These are phyloP conservation scores for Apotomis betuletana DNA, from an alignment of 2,888 invertebrate species.

Conservation along the genomic window DNA sequence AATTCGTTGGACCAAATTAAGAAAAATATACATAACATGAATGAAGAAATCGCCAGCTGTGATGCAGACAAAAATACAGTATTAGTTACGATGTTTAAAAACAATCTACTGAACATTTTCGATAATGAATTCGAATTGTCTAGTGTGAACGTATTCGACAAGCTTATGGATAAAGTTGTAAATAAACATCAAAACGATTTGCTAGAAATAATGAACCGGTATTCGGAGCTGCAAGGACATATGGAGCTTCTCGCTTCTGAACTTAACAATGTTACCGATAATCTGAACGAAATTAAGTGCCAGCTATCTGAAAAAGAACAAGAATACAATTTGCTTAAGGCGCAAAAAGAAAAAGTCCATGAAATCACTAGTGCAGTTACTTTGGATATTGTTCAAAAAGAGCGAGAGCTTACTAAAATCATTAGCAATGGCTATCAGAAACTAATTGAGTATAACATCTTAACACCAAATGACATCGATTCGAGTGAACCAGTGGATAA, in stretches of 20 bases:
- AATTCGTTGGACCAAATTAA: conserved; percentile 55
- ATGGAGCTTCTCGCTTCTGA: conserved; percentile 55
- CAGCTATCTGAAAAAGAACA: conserved; percentile 63
- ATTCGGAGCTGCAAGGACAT: conserved; percentile 54
- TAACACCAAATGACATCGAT: conserved; percentile 54
- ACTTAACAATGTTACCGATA: conserved; percentile 56
- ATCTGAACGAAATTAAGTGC: conserved; percentile 57
- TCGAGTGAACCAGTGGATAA: conserved; percentile 50
- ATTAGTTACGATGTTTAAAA: conserved; percentile 56
- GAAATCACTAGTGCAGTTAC: conserved; percentile 72
- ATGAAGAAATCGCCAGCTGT: conserved; percentile 46
- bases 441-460: conserved; percentile 56
- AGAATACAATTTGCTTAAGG: conserved; percentile 62
- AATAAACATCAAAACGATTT: conserved; percentile 57
- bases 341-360: conserved; percentile 64
- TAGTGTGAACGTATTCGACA: conserved; percentile 58
- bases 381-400: conserved; percentile 66
- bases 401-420: conserved; percentile 59
- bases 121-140: conserved; percentile 62
- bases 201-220: conserved; percentile 51
- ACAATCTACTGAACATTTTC: conserved; percentile 59
- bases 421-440: conserved; percentile 56
- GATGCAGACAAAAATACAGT: conserved; percentile 47
- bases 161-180: conserved; percentile 53
- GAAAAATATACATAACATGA: conserved; percentile 53